Conservation (phyloP, 2,113 vertebrate genomes). For the Xiphophorus hellerii region DNA sequence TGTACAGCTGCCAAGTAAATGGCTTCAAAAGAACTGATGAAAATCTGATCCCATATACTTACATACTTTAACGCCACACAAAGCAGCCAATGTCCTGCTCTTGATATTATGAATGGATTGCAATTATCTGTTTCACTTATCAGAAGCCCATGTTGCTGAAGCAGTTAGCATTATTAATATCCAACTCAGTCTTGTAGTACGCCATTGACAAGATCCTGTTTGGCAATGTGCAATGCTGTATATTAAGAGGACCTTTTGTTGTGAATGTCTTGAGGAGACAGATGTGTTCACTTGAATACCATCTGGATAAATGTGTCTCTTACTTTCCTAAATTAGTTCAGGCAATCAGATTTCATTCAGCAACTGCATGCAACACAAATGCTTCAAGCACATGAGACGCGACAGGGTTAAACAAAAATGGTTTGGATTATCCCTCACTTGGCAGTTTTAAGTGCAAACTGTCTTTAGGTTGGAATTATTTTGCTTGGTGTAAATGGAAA, state of each 20-base stretch:
- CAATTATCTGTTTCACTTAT: conserved; percentile 6
- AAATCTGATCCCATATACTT: background rate
- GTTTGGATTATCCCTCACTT: background rate
- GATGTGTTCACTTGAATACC: conserved; percentile 6
- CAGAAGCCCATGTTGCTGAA: background rate
- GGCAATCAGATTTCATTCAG: conserved; percentile 7
- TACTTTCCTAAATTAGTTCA: conserved; percentile 1
- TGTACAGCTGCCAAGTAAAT: background rate
- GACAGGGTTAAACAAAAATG: too few species aligned
- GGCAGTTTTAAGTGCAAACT: background rate
- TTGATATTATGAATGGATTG: background rate
- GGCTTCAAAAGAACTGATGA: background rate
- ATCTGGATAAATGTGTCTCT: conserved; percentile 7
- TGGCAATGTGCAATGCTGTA: conserved; percentile 1
- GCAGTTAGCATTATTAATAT: background rate
- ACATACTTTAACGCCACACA: background rate
- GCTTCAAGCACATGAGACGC: background rate
- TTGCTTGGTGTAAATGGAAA: conserved; percentile 33
- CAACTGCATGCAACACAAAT: background rate
- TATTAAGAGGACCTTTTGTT: conserved; percentile 5
- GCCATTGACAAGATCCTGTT: background rate
- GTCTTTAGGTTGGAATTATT: conserved; percentile 11
- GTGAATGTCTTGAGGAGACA: background rate
- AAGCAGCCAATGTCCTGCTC: background rate
- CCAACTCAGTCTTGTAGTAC: background rate